A percentile compares a stretch with the other conserved stretches of the same genome.
phyloP scores from a whole-genome alignment of 2,797 vertebrate genomes.

The Melanotaenia pygmaea region DNA sequence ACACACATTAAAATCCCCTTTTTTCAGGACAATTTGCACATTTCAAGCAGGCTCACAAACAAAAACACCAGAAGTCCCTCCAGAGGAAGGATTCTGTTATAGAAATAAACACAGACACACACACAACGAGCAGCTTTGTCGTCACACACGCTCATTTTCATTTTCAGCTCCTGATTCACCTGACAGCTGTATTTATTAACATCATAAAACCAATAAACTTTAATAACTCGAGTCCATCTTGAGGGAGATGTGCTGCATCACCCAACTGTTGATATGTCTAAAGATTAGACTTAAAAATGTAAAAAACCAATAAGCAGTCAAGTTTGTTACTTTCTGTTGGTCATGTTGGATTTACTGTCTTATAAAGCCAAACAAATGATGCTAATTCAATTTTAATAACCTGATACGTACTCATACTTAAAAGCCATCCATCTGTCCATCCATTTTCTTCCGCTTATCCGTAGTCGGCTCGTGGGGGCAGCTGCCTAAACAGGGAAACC shows the following conservation, averaged over 20 bases:
- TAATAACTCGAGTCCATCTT: background rate
- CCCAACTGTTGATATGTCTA: background rate
- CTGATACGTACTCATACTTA: no score
- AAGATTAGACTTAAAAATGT: no score
- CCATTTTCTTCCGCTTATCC: no score
- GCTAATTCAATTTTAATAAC: no score
- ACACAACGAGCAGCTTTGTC: background rate
- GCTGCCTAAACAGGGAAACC: no score
- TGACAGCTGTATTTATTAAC: slow-evolving; percentile 43
- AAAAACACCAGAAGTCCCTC: slow-evolving; percentile 2
- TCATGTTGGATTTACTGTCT: no score
- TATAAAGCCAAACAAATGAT: no score
- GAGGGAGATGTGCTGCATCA: background rate
- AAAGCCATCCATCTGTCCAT: no score
- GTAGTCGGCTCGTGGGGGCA: no score
- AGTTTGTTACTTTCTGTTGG: no score
- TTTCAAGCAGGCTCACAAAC: background rate
- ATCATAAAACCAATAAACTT: slow-evolving; percentile 47
- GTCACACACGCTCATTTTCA: slow-evolving; percentile 5
- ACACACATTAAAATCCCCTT: background rate
- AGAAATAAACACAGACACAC: slow-evolving; percentile 44
- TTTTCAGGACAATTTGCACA: background rate
- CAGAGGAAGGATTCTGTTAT: slow-evolving; percentile 45
- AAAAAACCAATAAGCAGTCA: no score
- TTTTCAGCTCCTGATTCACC: slow-evolving; percentile 42